Conservation (phyloP, 2,888 invertebrate genomes). For the Lycocerus yunnanus region DNA sequence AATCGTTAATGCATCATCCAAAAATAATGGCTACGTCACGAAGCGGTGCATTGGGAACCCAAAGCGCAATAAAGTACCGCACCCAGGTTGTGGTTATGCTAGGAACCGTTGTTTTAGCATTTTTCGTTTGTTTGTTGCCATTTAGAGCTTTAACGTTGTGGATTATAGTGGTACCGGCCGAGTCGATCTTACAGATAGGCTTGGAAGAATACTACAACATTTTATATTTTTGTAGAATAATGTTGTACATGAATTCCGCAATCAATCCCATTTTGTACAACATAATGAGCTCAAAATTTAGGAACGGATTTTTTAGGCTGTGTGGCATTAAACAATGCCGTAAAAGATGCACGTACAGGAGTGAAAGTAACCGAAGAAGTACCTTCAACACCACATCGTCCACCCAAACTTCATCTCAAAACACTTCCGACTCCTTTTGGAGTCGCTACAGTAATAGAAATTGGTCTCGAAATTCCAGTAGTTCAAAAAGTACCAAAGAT, state of each 20-base stretch:
- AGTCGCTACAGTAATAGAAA: constrained; percentile 63
- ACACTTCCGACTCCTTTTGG: constrained; percentile 67
- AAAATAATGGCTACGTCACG: constrained; percentile 70
- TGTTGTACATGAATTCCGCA: constrained; percentile 89
- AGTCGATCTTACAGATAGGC: constrained; percentile 66
- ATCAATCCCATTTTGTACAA: constrained; percentile 92
- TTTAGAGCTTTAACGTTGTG: constrained; percentile 87
- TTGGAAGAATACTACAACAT: constrained; percentile 82
- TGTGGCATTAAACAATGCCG: constrained; percentile 55
- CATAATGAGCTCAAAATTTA: constrained; percentile 89
- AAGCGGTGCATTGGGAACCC: constrained; percentile 55
- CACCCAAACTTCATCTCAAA: constrained; percentile 63
- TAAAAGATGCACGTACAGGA: constrained; percentile 53
- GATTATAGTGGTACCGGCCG: constrained; percentile 79
- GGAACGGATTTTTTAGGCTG: constrained; percentile 76
- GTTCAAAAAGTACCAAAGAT: constrained; percentile 48
- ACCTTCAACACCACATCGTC: constrained; percentile 70
- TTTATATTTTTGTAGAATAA: constrained; percentile 82
- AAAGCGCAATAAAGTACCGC: constrained; percentile 71
- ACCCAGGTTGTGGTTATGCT: constrained; percentile 88
- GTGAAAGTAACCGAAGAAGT: constrained; percentile 66
- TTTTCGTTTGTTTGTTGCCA: constrained; percentile 88
- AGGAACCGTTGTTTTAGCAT: constrained; percentile 86
- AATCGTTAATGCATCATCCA: constrained; percentile 77
- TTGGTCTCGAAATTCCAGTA: constrained; percentile 40